Base-by-base conservation (phyloP, 2,797 vertebrate genomes). In the Amniataba percoides region DNA sequence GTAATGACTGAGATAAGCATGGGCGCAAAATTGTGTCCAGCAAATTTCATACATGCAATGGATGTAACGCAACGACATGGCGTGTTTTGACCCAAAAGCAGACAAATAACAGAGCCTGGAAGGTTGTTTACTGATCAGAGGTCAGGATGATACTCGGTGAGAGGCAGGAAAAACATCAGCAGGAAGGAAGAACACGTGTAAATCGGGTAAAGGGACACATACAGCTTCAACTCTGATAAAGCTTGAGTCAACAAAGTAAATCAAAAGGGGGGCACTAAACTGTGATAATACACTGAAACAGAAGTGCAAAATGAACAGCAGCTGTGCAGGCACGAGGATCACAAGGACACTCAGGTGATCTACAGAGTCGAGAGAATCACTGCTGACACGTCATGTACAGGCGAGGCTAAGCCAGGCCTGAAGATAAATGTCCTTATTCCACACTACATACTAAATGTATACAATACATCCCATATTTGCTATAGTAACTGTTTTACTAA, bases 341-440 rank as follows among this genome's bases (percentile, higher is more conserved):
- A 51, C 40, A 13, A 60, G 46, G 68, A 39, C 36, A 9, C 65
- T 31, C 64, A 78, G 61, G 81, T 80, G 53, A 74, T 49, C 10
- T 4, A 3, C 34, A 53, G 11, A 39, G n/a, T 55, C 31, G 1
- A 1, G 18, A 51, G 71, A 40, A 57, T 23, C 43, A 68, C 42
- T 0, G 43, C 63, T 46, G 80, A 81, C 86, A 80, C 57, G 80
- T 85, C 40, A 61, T 85, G 84, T 80, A 78, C 86, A 90, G 84
- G 84, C 88, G 71, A 34, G 49, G 59, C 55, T 16, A 10, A 69
- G 51, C 46, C 31, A 64, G 0, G 23, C 19, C 1, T 23, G 6
- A 8, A 55, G 14, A 52, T 36, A 0, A 43, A 61, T 15, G 3
- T 43, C n/a, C 7, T 1, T 36, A 11, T n/a, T 36, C 42, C 2